Evolutionary conservation across 2,797 vertebrate genomes (phyloP), one percentile per base, ranked within the genome.

Genomic region (Sebastolobus alascanus): DNA sequence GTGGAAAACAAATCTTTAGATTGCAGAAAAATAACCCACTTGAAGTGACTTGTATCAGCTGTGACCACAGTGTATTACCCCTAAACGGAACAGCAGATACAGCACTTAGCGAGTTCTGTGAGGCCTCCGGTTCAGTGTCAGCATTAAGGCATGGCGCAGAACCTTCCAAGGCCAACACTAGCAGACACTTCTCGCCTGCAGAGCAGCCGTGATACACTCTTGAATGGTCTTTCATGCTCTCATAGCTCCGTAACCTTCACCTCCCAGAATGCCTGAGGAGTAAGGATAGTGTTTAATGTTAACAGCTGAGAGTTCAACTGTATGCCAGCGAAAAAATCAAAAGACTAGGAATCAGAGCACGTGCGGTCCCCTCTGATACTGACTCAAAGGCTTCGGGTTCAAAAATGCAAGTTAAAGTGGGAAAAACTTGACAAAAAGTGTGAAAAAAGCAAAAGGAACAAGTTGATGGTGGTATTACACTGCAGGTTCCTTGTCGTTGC

Each of bases 271-370:
- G 83, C 90, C 86, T 70, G 75, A 75, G 60, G 85, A 79, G 60
- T 46, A 61, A 50, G 79, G 66, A 80, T 61, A 50, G 75, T 37
- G 82, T 87, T 91, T 89, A 73, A 90, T 82, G 75, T 89, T 80
- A 73, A 64, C 64, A 71, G 79, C 65, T 31, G 9, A 70, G 88
- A 73, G 79, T 93, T 93, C 85, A 92, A 80, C 72, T 71, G 65
- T 69, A 54, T 88, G 86, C 73, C 86, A 84, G 16, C 16, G 2
- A n/a, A 25, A 87, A 83, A 85, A 90, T 86, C 81, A 88, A 88
- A 93, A 70, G 64, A 40, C 25, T 73, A 43, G 1, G 29, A 89
- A 74, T 72, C 84, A 58, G 68, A 85, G 75, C 75, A 73, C 12
- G 69, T 55, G 69, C 68, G 16, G 27, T 60, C 77, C 13, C 55